Conservation (phyloP, 2,113 vertebrate genomes). For the Psettodes erumei region DNA sequence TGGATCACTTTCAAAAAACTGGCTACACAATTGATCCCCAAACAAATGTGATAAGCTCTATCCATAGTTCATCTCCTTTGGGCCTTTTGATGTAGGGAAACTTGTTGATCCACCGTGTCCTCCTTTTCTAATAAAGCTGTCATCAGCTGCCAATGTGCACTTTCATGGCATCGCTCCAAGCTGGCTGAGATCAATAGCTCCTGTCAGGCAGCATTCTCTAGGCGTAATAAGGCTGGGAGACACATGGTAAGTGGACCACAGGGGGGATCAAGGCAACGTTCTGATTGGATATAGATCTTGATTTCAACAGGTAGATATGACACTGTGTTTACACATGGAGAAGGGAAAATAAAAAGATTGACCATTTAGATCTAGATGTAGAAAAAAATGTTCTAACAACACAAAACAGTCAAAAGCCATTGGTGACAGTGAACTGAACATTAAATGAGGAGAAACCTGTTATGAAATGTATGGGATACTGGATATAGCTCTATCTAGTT, state of each 20-base stretch:
- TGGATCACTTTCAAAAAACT: constrained; percentile 36
- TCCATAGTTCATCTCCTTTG: constrained; percentile 41
- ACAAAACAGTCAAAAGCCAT: neutral
- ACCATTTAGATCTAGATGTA: neutral
- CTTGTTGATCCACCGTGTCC: constrained; percentile 53
- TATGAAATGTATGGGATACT: neutral
- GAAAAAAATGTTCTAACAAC: too few relatives aligned
- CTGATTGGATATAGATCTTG: constrained; percentile 12
- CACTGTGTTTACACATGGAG: constrained; percentile 26
- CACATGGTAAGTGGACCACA: constrained; percentile 46
- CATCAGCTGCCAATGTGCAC: constrained; percentile 61
- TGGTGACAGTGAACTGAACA: neutral
- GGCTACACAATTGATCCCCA: constrained; percentile 47
- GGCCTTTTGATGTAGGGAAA: constrained; percentile 49
- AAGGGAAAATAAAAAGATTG: neutral
- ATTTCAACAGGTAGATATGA: constrained; percentile 25
- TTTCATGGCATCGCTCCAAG: constrained; percentile 57
- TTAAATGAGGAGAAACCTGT: neutral
- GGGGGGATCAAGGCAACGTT: constrained; percentile 12
- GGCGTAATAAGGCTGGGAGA: constrained; percentile 49
- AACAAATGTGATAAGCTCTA: constrained; percentile 49
- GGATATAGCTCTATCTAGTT: constrained; percentile 14
- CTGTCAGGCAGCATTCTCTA: constrained; percentile 55
- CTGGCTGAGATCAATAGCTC: constrained; percentile 63
- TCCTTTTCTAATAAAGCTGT: constrained; percentile 73